These are phyloP conservation scores for Lithophane leautieri DNA, from an alignment of 2,888 invertebrate species.

Conservation along the genomic window DNA sequence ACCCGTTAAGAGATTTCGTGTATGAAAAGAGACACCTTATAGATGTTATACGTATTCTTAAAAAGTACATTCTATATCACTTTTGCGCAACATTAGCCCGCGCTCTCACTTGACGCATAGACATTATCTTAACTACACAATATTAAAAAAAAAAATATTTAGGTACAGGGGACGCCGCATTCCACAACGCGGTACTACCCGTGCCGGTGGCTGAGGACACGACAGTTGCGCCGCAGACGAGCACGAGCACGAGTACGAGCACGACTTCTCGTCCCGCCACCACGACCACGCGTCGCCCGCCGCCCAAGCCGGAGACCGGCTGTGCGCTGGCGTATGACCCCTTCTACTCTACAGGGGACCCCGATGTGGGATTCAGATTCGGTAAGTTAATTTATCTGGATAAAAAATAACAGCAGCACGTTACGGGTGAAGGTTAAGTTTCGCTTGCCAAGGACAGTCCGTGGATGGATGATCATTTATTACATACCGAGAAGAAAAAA, in stretches of 20 bases:
- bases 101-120: no score
- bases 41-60: no score
- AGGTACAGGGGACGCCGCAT: constrained; percentile 8
- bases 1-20: no score
- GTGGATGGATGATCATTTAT: not conserved
- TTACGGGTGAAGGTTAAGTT: not conserved
- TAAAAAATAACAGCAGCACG: not conserved
- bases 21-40: no score
- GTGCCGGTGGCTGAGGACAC: constrained; percentile 54
- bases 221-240: constrained; percentile 53
- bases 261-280: constrained; percentile 57
- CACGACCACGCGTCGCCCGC: constrained; percentile 75
- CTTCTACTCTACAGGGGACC: constrained; percentile 85
- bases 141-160: no score
- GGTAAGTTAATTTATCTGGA: constrained; percentile 66
- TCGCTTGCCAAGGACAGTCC: not conserved
- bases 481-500: not conserved
- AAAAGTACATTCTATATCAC: not conserved
- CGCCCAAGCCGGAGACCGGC: constrained; percentile 85
- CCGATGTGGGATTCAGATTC: constrained; percentile 91
- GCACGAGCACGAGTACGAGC: constrained; percentile 30
- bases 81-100: not conserved
- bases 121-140: not conserved
- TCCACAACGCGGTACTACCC: constrained; percentile 35
- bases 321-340: constrained; percentile 89